Evolutionary conservation across 2,797 vertebrate species (phyloP).

Genomic region (Sebastiscus tertius): DNA sequence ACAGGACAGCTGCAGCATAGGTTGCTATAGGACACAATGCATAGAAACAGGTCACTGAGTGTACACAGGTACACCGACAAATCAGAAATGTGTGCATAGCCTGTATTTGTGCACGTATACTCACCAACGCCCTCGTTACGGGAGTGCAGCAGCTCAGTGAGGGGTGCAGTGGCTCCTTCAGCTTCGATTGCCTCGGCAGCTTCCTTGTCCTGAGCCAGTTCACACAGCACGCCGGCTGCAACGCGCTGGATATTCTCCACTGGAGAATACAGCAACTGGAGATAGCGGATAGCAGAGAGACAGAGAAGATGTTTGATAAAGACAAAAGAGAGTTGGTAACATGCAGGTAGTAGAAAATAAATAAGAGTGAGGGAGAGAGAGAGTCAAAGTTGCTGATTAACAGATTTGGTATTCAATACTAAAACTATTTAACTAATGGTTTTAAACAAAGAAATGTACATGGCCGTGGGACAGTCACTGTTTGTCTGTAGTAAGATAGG

Average conservation of each 20-base stretch:
- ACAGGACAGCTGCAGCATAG: slow-evolving; percentile 96
- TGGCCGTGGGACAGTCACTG: background rate
- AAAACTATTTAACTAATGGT: background rate
- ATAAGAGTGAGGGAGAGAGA: background rate
- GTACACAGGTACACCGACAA: background rate
- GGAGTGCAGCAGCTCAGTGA: slow-evolving; percentile 97
- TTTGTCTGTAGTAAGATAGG: background rate
- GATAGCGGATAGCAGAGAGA: background rate
- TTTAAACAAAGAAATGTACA: background rate
- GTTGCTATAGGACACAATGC: slow-evolving; percentile 83
- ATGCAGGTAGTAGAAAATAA: background rate
- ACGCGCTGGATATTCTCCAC: slow-evolving; percentile 99
- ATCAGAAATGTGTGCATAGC: background rate
- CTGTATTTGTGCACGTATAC: slow-evolving; percentile 35
- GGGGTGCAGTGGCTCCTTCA: slow-evolving; percentile 96
- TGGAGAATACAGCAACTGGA: slow-evolving; percentile 95
- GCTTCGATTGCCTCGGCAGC: slow-evolving; percentile 98
- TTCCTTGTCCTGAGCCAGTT: slow-evolving; percentile 98
- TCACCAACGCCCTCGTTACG: slow-evolving; percentile 98
- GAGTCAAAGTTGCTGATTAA: background rate
- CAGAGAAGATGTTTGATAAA: background rate
- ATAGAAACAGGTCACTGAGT: background rate
- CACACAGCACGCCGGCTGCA: slow-evolving; percentile 97
- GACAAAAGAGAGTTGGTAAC: background rate
- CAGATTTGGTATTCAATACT: background rate